phyloP scores from a whole-genome alignment of 2,113 vertebrate genomes.

The Callospermophilus lateralis region DNA sequence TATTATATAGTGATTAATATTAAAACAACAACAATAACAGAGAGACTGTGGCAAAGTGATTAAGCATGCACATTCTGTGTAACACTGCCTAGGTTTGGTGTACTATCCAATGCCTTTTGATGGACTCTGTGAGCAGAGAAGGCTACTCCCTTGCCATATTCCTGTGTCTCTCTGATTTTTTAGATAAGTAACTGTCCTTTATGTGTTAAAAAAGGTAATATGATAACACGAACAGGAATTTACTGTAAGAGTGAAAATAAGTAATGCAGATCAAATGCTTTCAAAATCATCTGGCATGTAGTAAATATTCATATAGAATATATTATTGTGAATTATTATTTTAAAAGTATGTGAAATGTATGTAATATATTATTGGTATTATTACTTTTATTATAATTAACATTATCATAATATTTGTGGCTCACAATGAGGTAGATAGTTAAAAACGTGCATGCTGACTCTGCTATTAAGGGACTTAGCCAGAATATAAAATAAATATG shows the following conservation, averaged over 20 bases:
- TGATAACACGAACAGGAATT: background rate
- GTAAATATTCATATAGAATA: background rate
- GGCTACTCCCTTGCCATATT: background rate
- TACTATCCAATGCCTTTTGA: background rate
- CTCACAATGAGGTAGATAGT: background rate
- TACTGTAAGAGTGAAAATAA: background rate
- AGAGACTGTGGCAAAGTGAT: background rate
- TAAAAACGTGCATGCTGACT: background rate
- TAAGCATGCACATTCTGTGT: rapidly evolving
- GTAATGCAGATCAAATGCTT: background rate
- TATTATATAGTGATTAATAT: background rate
- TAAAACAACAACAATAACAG: background rate
- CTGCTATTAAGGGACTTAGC: background rate
- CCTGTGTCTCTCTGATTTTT: background rate
- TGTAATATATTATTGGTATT: background rate
- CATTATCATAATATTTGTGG: background rate
- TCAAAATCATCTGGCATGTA: background rate
- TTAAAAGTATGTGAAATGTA: background rate
- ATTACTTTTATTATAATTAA: background rate
- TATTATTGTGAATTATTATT: background rate
- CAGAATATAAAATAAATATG: background rate
- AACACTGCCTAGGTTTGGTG: background rate
- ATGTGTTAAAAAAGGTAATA: background rate
- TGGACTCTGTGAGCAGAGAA: background rate
- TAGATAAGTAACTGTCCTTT: background rate